phyloP scores from a whole-genome alignment of 2,888 invertebrate genomes.

The Lasioglossum villosulum region DNA sequence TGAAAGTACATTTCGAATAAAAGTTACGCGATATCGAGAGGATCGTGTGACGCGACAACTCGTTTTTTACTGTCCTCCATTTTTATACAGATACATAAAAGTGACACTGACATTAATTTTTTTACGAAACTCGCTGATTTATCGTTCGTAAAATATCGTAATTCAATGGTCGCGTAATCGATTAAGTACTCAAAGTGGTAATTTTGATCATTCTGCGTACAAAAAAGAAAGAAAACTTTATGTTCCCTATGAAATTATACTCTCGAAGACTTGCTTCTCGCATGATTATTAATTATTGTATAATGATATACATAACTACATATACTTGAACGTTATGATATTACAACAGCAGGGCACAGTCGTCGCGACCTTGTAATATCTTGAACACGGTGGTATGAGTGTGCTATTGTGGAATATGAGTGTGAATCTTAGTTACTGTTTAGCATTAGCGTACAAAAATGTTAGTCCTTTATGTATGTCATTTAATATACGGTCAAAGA shows the following conservation, averaged over 20 bases:
- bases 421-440: conserved; percentile 57
- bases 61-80: not conserved
- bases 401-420: conserved; percentile 42
- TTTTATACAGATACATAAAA: not conserved
- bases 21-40: not conserved
- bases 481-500: conserved; percentile 57
- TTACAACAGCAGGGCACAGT: conserved; percentile 30
- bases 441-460: conserved; percentile 37
- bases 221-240: not conserved
- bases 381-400: conserved; percentile 42
- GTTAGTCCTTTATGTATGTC: conserved; percentile 56
- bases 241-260: conserved; percentile 30
- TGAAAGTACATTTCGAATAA: conserved; percentile 1
- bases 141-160: not conserved
- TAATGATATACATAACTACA: conserved; percentile 18
- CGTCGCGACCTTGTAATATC: conserved; percentile 40
- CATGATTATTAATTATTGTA: conserved; percentile 22
- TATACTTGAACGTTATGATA: conserved; percentile 18
- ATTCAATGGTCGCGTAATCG: not conserved
- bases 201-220: not conserved
- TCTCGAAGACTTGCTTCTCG: not conserved
- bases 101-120: not conserved
- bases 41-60: not conserved
- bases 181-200: not conserved
- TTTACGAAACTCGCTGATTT: not conserved